phyloP scores from a whole-genome alignment of 2,888 invertebrate species.

The Merodon equestris region DNA sequence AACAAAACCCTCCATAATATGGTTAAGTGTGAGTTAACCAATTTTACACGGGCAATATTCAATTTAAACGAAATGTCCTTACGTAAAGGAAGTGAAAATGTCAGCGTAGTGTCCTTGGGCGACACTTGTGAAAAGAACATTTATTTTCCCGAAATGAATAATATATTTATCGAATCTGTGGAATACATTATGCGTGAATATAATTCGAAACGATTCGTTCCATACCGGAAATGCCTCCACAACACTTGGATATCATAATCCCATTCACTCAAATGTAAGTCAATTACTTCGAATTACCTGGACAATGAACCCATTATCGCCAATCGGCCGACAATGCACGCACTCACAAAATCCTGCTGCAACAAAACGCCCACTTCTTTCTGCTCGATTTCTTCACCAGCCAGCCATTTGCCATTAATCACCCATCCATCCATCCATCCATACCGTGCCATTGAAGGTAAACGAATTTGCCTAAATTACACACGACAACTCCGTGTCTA shows the following conservation, averaged over 20 bases:
- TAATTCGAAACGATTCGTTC: too few species aligned
- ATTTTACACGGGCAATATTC: constrained; percentile 77
- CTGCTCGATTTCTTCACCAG: constrained; percentile 24
- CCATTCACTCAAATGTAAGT: constrained; percentile 25
- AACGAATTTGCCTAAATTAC: constrained; percentile 54
- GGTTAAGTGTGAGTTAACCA: constrained; percentile 72
- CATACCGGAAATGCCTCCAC: too few species aligned
- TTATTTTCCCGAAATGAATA: constrained; percentile 57
- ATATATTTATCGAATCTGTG: constrained; percentile 49
- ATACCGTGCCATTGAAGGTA: constrained; percentile 49
- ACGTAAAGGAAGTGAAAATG: not conserved
- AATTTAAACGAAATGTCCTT: constrained; percentile 71
- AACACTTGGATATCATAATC: not conserved
- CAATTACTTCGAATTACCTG: constrained; percentile 37
- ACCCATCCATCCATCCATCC: not conserved
- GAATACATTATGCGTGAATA: too few species aligned
- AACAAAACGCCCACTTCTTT: constrained; percentile 63
- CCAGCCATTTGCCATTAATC: too few species aligned
- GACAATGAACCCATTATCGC: constrained; percentile 24
- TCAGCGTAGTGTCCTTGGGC: constrained; percentile 12
- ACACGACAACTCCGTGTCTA: constrained; percentile 27
- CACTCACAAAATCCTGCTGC: constrained; percentile 9
- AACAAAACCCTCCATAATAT: constrained; percentile 38
- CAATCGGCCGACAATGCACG: not conserved
- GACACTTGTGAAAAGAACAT: constrained; percentile 25